A percentile compares a stretch with the other conserved stretches of the same genome.
phyloP scores from a whole-genome alignment of 2,797 vertebrate species.

The Graptemys geographica region DNA sequence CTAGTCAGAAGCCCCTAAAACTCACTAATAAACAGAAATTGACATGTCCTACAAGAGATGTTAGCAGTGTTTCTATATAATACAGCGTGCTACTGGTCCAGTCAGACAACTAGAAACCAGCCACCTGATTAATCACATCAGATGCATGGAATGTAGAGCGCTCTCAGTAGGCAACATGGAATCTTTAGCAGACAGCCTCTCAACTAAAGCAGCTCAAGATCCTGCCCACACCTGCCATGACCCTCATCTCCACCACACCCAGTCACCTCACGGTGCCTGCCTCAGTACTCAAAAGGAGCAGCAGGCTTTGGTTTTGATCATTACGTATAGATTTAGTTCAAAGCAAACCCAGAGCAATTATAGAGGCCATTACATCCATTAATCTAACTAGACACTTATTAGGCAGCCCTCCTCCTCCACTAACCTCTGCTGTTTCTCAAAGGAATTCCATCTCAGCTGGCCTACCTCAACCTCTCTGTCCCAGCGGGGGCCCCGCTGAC shows the following conservation, averaged over 20 bases:
- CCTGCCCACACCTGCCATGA: fast-evolving
- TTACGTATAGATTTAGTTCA: not conserved
- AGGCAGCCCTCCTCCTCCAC: not conserved
- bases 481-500: not conserved
- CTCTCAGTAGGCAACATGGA: not conserved
- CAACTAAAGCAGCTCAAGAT: not conserved
- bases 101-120: not conserved
- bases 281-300: fast-evolving
- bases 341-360: not conserved
- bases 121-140: fast-evolving
- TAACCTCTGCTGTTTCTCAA: not conserved
- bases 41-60: not conserved
- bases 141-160: fast-evolving
- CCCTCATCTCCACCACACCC: not conserved
- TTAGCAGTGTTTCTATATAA: not conserved
- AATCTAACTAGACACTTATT: not conserved
- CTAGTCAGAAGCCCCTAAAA: not conserved
- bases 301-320: not conserved
- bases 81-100: too few species aligned
- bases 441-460: not conserved
- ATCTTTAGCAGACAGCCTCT: fast-evolving
- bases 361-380: not conserved
- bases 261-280: too few species aligned
- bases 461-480: not conserved
- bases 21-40: not conserved